phyloP scores from a whole-genome alignment of 2,888 invertebrate genomes.

The Synergus laeviventris region DNA sequence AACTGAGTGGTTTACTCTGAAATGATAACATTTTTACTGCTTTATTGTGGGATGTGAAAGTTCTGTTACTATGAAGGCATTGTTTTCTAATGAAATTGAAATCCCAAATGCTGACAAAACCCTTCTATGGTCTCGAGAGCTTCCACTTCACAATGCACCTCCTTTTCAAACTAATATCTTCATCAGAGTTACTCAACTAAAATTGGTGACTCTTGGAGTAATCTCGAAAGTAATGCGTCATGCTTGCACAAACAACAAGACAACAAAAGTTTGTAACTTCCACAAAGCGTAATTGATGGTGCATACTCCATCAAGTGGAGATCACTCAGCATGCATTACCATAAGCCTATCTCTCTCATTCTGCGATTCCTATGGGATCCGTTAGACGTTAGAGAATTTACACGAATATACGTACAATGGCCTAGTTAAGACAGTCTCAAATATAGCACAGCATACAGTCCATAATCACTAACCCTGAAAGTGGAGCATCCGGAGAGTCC shows the following conservation, averaged over 20 bases:
- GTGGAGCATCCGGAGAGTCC: conserved; percentile 21
- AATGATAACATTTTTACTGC: too few species aligned
- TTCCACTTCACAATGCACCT: not conserved
- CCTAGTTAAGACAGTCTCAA: conserved; percentile 30
- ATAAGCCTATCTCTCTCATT: conserved; percentile 4
- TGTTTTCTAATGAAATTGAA: not conserved
- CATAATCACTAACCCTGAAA: conserved; percentile 33
- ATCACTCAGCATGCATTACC: conserved; percentile 12
- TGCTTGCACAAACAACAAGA: not conserved
- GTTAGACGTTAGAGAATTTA: conserved; percentile 22
- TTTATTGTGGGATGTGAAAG: too few species aligned
- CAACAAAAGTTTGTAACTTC: conserved; percentile 11
- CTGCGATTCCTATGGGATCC: not conserved
- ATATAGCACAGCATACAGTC: conserved; percentile 23
- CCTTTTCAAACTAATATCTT: not conserved
- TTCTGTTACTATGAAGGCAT: not conserved
- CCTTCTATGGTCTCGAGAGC: not conserved
- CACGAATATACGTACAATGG: conserved; percentile 35
- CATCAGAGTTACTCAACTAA: not conserved
- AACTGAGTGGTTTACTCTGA: too few species aligned
- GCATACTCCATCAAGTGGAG: conserved; percentile 11
- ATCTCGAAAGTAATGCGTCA: not conserved
- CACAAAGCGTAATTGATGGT: not conserved
- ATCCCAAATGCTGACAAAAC: not conserved
- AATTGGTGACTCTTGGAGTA: not conserved